Base-by-base conservation (phyloP, 2,888 invertebrate genomes). In the Leucophenga montana region DNA sequence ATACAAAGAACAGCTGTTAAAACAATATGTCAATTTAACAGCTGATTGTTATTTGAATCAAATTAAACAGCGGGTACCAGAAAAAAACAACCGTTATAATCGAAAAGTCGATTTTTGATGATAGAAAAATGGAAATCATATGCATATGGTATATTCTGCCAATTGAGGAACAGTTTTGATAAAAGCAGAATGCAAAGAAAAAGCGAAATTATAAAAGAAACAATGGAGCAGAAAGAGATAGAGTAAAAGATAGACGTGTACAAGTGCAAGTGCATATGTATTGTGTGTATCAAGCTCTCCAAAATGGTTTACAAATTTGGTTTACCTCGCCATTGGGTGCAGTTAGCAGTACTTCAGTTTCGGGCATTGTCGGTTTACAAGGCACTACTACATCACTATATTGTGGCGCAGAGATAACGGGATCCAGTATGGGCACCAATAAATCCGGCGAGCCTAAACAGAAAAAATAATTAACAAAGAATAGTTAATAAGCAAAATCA, bases 351-450 rank as follows among this genome's bases (percentile, higher is more conserved):
- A 93, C 92, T 18, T 89, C 85, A 1, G 91, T 88, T 70, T 90
- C 87, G 1, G 92, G 92, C 61, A 91, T 90, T 1, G 93, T 91
- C 5, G 93, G 92, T 61, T 91, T 90, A 79, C 94, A 94, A 22
- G 93, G 92, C 75, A 94, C 90, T 0, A 90, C 80, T 0, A 89
- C 88, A 22, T 88, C 83, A 73, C 89, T 87, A 73, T 90, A 90
- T 54, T 91, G 90, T 1, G 77, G 77, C 0, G 87, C 89, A 3
- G 87, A 87, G 13, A 88, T 79, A 0, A 88, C 75, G 1, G 79
- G 84, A 6, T 86, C 85, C 1, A 70, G 64, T 13, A 76, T 73
- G 14, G 88, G 84, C 5, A 89, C 90, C 66, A 92, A 86, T n/a
- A 90, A 85, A 8, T 62, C 46, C 14, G 22, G 8, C 8, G 50